Conservation (phyloP, 2,888 invertebrate species). For the Hymenopus coronatus region DNA sequence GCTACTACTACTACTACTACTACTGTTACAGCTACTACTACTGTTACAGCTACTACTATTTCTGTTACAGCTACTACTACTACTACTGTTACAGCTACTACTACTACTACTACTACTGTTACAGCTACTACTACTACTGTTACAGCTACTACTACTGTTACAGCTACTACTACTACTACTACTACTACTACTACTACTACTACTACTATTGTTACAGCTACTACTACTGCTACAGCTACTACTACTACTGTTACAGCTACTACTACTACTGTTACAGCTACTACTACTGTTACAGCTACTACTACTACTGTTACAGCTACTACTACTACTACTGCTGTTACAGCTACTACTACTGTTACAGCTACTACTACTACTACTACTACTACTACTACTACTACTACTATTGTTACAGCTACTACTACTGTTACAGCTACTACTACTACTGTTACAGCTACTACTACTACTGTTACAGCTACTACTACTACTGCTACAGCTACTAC, state of each 20-base stretch:
- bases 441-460: constrained; percentile 14
- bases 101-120: constrained; percentile 20
- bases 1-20: constrained; percentile 9
- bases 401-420: constrained; percentile 11
- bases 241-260: constrained; percentile 2
- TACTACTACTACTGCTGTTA: constrained; percentile 19
- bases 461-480: constrained; percentile 1
- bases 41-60: constrained; percentile 9
- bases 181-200: constrained; percentile 18
- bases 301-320: constrained; percentile 12
- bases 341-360: constrained; percentile 19
- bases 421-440: constrained; percentile 8
- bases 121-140: constrained; percentile 17
- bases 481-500: not conserved
- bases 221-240: constrained; percentile 14
- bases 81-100: constrained; percentile 15
- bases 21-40: constrained; percentile 14
- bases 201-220: constrained; percentile 6
- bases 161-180: constrained; percentile 16
- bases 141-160: constrained; percentile 19
- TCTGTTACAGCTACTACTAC: constrained; percentile 3
- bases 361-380: constrained; percentile 5
- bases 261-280: constrained; percentile 13
- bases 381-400: constrained; percentile 5
- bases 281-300: constrained; percentile 10